Evolutionary conservation across 2,888 invertebrate species (phyloP), one percentile per base, ranked within the genome.

Genomic region (Chrysolina americana): DNA sequence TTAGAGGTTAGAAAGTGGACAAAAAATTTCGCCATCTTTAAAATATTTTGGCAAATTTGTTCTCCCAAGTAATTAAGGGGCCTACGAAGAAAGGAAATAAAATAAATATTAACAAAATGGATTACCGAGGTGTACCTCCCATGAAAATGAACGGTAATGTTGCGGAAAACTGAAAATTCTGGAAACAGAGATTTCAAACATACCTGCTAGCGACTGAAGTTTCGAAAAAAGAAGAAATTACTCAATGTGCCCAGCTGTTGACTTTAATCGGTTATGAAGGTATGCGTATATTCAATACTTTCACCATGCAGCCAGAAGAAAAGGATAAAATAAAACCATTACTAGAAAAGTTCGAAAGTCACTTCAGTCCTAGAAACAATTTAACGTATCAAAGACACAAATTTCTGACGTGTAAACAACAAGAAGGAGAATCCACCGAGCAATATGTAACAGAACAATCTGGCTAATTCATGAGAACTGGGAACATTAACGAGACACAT

Each of bases 171-270:
- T 73, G 73, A 69, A 69, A 62, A 64, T 62, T 44, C 28, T 78
- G 77, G 78, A 75, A 78, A 21, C 23, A 28, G 28, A 2, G 71
- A 19, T 79, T 78, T 44, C 17, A 71, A 4, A 74, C 63, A 6
- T 80, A 78, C 65, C 19, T 79, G 56, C 15, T 48, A 13, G 79
- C 79, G 1, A 73, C 74, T n/a, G 76, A 75, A 21, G 56, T 73
- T 36, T 48, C 66, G 15, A 70, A 72, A 15, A 74, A 73, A 21
- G 19, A 56, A 41, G 78, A 77, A n/a, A 36, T 21, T 2, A 62
- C 70, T 28, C 59, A 77, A 65, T 70, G 68, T 63, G 70, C 73
- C 10, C 59, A 75, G 17, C 28, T 79, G 6, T 28, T 76, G 41
- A 72, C 71, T 11, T 68, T 70, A 1, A 68, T 79, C 1, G 78